These are phyloP conservation scores for Plumapathes pennacea DNA, from an alignment of 92 coral and sea anemone genomes.

Conservation along the genomic window DNA sequence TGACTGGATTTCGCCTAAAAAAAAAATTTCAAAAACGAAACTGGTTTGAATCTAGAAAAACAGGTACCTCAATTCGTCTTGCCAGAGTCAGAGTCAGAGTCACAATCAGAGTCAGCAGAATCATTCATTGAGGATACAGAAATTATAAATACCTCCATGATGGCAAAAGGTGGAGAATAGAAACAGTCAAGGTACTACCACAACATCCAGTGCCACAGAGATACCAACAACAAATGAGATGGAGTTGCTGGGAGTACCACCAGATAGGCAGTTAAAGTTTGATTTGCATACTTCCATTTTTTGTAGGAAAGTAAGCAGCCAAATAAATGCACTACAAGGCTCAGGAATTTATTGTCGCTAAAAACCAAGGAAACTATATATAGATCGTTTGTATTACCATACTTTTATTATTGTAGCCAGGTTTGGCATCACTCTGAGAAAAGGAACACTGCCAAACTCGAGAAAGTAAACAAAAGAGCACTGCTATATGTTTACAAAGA, in stretches of 20 bases:
- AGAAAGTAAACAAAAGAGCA: constrained; percentile 46
- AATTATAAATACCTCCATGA: too few relatives aligned
- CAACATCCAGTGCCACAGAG: too few relatives aligned
- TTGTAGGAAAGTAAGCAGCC: constrained; percentile 52
- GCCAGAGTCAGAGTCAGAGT: too few relatives aligned
- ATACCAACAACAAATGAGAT: too few relatives aligned
- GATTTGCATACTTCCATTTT: constrained; percentile 20
- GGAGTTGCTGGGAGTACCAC: constrained; percentile 39
- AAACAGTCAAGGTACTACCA: too few relatives aligned
- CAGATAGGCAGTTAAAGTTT: constrained; percentile 39
- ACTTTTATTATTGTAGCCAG: constrained; percentile 44
- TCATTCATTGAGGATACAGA: too few relatives aligned
- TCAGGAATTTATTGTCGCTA: constrained; percentile 42
- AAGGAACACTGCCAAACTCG: constrained; percentile 47
- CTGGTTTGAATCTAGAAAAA: too few relatives aligned
- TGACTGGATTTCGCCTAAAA: too few relatives aligned
- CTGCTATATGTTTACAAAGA: constrained; percentile 46
- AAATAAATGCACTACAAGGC: constrained; percentile 49
- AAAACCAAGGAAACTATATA: constrained; percentile 48
- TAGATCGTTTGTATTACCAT: constrained; percentile 47
- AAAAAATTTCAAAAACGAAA: too few relatives aligned
- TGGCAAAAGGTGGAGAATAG: too few relatives aligned
- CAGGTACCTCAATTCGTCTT: too few relatives aligned
- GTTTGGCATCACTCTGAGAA: constrained; percentile 50
- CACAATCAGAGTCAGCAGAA: too few relatives aligned